phyloP scores from a whole-genome alignment of 2,888 invertebrate species.

The Pogonocherus hispidulus region DNA sequence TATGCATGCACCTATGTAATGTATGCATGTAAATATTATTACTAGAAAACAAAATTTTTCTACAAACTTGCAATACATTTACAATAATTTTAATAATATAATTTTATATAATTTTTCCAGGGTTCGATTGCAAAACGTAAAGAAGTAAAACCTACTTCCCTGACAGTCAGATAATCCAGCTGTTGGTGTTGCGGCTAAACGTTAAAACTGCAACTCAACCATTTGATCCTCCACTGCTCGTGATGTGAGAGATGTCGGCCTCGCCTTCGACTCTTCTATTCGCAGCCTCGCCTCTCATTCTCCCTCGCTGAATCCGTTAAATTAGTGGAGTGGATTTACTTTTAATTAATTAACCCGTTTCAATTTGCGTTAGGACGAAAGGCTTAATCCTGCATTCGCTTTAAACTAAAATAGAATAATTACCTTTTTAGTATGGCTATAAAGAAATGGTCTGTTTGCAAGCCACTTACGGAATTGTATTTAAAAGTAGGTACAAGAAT shows the following conservation, averaged over 20 bases:
- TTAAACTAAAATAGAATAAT: neutral
- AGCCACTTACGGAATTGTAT: neutral
- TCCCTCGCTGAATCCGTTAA: slow-evolving; percentile 2
- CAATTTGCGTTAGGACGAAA: slow-evolving; percentile 17
- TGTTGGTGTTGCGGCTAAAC: neutral
- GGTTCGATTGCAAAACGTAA: neutral
- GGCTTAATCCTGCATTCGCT: slow-evolving; percentile 12
- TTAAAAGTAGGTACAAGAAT: neutral
- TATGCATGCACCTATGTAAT: too few species aligned
- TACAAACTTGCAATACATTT: too few species aligned
- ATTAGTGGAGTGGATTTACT: slow-evolving; percentile 4
- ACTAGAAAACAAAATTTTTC: too few species aligned
- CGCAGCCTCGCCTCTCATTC: slow-evolving; percentile 2
- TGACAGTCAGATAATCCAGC: neutral
- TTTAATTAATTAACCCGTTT: slow-evolving; percentile 25
- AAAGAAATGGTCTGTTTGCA: neutral
- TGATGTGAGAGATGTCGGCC: neutral
- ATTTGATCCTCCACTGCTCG: slow-evolving; percentile 3
- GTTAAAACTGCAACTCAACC: neutral
- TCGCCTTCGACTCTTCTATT: slow-evolving; percentile 2
- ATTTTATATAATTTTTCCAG: neutral
- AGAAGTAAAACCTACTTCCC: neutral
- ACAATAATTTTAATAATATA: too few species aligned
- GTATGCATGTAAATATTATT: too few species aligned
- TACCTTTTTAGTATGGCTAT: neutral